Percentiles rank a stretch among this genome's conserved stretches.
These are phyloP conservation scores for Callinectes sapidus DNA, from an alignment of 2,888 invertebrate genomes.

Conservation along the genomic window DNA sequence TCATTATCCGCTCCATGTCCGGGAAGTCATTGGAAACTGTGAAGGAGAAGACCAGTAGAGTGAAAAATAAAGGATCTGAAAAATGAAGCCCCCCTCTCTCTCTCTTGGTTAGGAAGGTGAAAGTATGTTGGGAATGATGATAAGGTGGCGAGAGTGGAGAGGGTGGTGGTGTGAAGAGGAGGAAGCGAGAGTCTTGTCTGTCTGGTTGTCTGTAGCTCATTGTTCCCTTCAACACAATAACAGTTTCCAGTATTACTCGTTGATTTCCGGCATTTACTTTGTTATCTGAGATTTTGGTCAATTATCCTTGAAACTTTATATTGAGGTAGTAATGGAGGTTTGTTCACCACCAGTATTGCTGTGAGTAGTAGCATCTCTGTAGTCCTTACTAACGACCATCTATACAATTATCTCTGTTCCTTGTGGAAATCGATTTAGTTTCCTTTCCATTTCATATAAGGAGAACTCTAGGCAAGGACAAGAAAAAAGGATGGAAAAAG, in stretches of 20 bases:
- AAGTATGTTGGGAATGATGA: not conserved
- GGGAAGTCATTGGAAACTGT: constrained; percentile 48
- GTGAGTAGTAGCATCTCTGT: not conserved
- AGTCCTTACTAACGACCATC: not conserved
- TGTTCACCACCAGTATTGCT: not conserved
- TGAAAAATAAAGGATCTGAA: constrained; percentile 22
- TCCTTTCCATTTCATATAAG: not conserved
- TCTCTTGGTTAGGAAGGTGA: not conserved
- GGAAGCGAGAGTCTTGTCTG: not conserved
- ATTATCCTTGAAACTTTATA: not conserved
- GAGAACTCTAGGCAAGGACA: no score
- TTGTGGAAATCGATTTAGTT: not conserved
- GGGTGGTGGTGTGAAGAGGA: constrained; percentile 7
- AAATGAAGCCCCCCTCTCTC: not conserved
- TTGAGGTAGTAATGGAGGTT: not conserved
- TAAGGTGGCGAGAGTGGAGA: not conserved
- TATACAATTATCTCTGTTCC: not conserved
- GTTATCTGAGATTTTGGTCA: not conserved
- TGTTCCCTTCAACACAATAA: not conserved
- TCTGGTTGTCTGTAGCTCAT: not conserved
- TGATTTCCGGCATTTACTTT: not conserved
- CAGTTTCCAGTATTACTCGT: not conserved
- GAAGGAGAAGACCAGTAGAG: constrained; percentile 4
- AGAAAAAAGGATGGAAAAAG: no score
- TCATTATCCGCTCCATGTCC: constrained; percentile 55